Base-by-base conservation (phyloP, 2,797 vertebrate species). In the Takifugu rubripes region DNA sequence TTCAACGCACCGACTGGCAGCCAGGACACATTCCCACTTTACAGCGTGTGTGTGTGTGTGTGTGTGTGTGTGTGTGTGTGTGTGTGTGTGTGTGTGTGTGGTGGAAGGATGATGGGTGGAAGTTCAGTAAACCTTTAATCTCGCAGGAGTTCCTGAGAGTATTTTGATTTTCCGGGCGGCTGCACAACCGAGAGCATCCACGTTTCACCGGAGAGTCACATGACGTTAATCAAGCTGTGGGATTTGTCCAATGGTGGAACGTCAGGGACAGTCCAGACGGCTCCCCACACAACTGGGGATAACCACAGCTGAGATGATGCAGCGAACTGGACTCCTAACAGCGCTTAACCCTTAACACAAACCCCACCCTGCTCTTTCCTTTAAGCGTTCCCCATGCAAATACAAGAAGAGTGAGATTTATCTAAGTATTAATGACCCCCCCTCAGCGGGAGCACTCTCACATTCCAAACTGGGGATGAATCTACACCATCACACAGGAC, bases 101-200 rank as follows among this genome's bases (percentile, higher is more conserved):
- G 25, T 15, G 33, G 15, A 43, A n/a, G 46, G 15, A 31, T 51
- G 40, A 10, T 16, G 25, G 55, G 60, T 48, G 51, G 59, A 52
- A 56, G 69, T 24, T 29, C 43, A 65, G 52, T 40, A 66, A 81
- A 81, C 74, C 76, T 80, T 77, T 78, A 81, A 87, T 87, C 45
- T 63, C 60, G 71, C 52, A 70, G 55, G 33, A 49, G 71, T 79
- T 84, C 78, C 63, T 77, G 77, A 64, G 78, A 66, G 59, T 75
- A 64, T 59, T 33, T 70, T 59, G 77, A 71, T 70, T 42, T 49
- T 71, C 45, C 17, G 14, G 43, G 43, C 9, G 0, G 15, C 15
- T 45, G 15, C 14, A 45, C 43, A n/a, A 16, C 43, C 15, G 16
- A 33, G 7, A 33, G 33, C 33, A 11, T 33, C 33, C 8, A 33